Base-by-base conservation (phyloP, 2,888 invertebrate genomes). In the Hyposoter didymator region DNA sequence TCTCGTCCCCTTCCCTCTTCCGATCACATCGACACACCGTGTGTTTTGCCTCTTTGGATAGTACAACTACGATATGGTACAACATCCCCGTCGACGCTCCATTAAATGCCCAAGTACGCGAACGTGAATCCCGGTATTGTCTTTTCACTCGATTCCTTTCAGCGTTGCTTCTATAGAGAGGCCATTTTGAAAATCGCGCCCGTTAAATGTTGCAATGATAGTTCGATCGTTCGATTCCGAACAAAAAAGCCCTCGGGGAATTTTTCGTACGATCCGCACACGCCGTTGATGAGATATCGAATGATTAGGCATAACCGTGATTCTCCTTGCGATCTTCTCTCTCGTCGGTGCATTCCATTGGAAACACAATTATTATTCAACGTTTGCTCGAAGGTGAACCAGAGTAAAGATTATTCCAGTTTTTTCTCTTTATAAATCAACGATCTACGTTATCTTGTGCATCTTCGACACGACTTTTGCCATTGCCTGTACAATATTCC, bases 101-200 rank as follows among this genome's bases (percentile, higher is more conserved):
- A 88, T 87, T 87, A 87, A 88, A 86, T 87, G 85, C 86, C 86
- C 86, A 85, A 88, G 85, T 87, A 88, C 82, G 85, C 80, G 83
- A 82, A 82, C 78, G 86, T 87, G 79, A 88, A 87, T 88, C 85
- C 47, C 81, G 45, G 84, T 85, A 88, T 88, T 88, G 88, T 87
- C 88, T 87, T 86, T 84, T 81, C 78, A 62, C 74, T 70, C 74
- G 78, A 81, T 83, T 82, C 62, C 78, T 52, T 78, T 28, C 35
- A 22, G 73, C 74, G 14, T 59, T 28, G 28, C n/a, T 59, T 59
- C 5, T 59, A 1, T 28, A 28, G 14, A 12, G 28, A 12, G 59
- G 28, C 14, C 22, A 14, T 28, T 28, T 28, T 28, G 28, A 59
- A 28, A 28, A 59, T 28, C 28, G 14, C 59, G 14, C 28, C 28